Conservation (phyloP, 2,797 vertebrate species). For the Chrosomus eos region DNA sequence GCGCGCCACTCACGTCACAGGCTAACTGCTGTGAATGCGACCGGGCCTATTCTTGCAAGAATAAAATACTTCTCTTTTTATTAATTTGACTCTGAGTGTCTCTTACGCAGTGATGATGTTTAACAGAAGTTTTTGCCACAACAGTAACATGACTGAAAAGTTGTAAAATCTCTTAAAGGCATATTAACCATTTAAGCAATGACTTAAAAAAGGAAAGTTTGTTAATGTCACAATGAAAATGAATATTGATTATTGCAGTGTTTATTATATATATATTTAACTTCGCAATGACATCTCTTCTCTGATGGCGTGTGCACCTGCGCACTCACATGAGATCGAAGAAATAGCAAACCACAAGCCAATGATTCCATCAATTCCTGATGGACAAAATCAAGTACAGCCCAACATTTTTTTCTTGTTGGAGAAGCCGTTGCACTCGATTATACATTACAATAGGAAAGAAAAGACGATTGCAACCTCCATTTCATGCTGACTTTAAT, state of each 20-base stretch:
- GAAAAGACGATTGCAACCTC: not conserved
- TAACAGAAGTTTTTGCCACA: too few relatives aligned
- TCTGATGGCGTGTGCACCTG: not conserved
- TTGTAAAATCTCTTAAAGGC: not conserved
- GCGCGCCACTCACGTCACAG: too few relatives aligned
- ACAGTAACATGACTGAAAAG: slow-evolving; percentile 10
- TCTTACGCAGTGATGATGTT: too few relatives aligned
- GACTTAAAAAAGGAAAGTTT: not conserved
- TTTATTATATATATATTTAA: not conserved
- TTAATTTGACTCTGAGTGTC: too few relatives aligned
- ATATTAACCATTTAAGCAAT: not conserved
- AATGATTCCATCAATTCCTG: not conserved
- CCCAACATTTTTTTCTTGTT: not conserved
- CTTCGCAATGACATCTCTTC: not conserved
- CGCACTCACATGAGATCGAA: not conserved
- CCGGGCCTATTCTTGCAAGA: too few relatives aligned
- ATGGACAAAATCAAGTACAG: not conserved
- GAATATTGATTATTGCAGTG: not conserved
- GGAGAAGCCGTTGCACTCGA: not conserved
- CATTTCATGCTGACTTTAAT: not conserved
- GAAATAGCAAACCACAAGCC: not conserved
- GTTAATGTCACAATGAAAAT: not conserved
- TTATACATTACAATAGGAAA: not conserved
- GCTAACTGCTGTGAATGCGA: too few relatives aligned
- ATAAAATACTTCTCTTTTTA: too few relatives aligned